Percentiles rank a stretch among this genome's conserved stretches.
These are phyloP conservation scores for Artemisiospiza belli DNA, from an alignment of 2,113 vertebrate genomes.

Conservation along the genomic window DNA sequence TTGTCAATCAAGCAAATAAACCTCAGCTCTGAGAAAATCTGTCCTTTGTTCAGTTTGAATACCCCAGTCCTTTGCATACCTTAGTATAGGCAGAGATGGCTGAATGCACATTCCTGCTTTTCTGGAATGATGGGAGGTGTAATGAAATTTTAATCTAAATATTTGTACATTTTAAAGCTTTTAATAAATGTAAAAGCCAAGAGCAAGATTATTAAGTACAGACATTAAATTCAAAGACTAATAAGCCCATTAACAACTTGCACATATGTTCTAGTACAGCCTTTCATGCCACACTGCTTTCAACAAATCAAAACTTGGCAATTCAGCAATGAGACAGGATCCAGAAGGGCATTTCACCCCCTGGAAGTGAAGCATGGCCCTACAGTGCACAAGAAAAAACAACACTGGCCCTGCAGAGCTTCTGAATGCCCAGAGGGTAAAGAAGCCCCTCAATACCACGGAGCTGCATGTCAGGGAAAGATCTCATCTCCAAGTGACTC, in stretches of 20 bases:
- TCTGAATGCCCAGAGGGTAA: background rate
- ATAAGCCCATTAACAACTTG: background rate
- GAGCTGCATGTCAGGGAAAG: background rate
- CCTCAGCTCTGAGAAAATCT: background rate
- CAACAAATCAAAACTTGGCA: background rate
- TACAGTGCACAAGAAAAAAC: background rate
- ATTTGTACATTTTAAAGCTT: background rate
- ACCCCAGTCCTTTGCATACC: background rate
- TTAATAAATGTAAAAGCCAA: background rate
- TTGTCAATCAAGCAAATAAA: background rate
- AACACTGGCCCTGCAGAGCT: background rate
- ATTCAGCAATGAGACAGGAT: background rate
- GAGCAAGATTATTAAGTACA: background rate
- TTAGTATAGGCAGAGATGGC: background rate
- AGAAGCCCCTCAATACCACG: background rate
- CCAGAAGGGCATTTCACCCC: background rate
- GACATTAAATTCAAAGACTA: background rate
- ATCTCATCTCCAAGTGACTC: background rate
- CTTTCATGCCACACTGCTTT: background rate
- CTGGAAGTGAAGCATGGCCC: background rate
- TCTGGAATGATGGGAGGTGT: background rate
- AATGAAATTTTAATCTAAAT: background rate
- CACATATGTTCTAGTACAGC: background rate
- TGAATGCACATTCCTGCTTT: background rate
- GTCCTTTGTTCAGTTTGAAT: background rate